Percentiles rank a stretch among this genome's conserved stretches.
These are phyloP conservation scores for Drosophila sturtevanti DNA, from an alignment of 1,140 invertebrate species.

Conservation along the genomic window DNA sequence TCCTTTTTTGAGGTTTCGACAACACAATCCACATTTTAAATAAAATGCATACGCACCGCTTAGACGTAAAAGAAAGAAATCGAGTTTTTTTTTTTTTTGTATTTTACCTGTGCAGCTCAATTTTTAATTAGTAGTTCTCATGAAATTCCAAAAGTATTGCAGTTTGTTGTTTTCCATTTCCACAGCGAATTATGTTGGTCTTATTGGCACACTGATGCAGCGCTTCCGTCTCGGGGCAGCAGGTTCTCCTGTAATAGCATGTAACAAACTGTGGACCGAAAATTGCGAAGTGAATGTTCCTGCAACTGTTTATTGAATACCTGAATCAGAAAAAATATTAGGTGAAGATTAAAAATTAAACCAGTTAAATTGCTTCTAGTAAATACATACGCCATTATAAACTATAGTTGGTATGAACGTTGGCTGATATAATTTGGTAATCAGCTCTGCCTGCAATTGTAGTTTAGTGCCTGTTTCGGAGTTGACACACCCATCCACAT, in stretches of 20 bases:
- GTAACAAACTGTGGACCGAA: conserved; percentile 70
- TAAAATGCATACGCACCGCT: too few relatives aligned
- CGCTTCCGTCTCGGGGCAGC: conserved; percentile 30
- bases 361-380: conserved; percentile 43
- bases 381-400: conserved; percentile 83
- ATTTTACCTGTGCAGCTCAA: too few relatives aligned
- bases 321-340: conserved; percentile 54
- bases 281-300: conserved; percentile 71
- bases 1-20: too few relatives aligned
- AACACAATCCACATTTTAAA: too few relatives aligned
- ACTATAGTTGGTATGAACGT: conserved; percentile 86
- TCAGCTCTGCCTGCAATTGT: conserved; percentile 84
- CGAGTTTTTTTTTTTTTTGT: too few relatives aligned
- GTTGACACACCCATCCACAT: conserved; percentile 81
- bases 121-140: too few relatives aligned
- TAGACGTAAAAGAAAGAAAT: too few relatives aligned
- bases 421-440: conserved; percentile 83
- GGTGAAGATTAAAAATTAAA: conserved; percentile 18
- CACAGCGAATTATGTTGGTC: conserved; percentile 14
- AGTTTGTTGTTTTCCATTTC: too few relatives aligned
- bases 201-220: conserved; percentile 16
- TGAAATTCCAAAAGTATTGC: too few relatives aligned
- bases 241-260: conserved; percentile 59
- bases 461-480: conserved; percentile 83
- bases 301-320: conserved; percentile 77